Evolutionary conservation across 2,888 invertebrate genomes (phyloP).

Genomic region (Myopa testacea): DNA sequence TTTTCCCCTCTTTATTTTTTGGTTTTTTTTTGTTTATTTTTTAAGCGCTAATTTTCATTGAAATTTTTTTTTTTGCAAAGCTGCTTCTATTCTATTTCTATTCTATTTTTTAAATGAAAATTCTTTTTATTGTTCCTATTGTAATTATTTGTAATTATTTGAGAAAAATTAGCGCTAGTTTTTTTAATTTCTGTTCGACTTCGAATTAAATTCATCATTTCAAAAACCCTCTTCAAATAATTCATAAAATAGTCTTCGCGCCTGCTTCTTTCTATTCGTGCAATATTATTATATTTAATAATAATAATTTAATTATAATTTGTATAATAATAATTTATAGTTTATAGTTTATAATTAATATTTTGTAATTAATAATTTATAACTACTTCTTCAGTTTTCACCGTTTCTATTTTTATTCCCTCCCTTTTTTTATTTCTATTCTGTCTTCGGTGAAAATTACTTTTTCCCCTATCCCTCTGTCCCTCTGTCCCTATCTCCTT

Average conservation of each 20-base stretch:
- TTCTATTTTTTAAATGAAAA: neutral
- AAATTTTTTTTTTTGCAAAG: neutral
- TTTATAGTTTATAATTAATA: conserved; percentile 10
- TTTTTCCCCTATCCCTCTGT: neutral
- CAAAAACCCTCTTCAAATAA: neutral
- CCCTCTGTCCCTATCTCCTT: too few relatives aligned
- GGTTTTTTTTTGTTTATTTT: neutral
- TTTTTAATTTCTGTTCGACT: too few relatives aligned
- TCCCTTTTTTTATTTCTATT: neutral
- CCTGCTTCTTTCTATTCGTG: neutral
- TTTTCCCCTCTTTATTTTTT: neutral
- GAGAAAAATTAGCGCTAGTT: too few relatives aligned
- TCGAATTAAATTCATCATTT: neutral
- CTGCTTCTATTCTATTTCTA: neutral
- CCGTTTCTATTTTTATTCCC: neutral
- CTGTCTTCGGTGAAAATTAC: neutral
- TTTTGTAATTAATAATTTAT: neutral
- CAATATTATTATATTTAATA: conserved; percentile 15
- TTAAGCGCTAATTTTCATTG: neutral
- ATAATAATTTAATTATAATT: conserved; percentile 4
- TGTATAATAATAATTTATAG: neutral
- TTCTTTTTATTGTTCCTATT: neutral
- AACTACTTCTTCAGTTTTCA: neutral
- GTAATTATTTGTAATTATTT: neutral
- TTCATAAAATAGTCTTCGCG: neutral